Evolutionary conservation across 1,140 invertebrate species (phyloP), one percentile per base, ranked within the genome.

Genomic region (Colletes latitarsis): DNA sequence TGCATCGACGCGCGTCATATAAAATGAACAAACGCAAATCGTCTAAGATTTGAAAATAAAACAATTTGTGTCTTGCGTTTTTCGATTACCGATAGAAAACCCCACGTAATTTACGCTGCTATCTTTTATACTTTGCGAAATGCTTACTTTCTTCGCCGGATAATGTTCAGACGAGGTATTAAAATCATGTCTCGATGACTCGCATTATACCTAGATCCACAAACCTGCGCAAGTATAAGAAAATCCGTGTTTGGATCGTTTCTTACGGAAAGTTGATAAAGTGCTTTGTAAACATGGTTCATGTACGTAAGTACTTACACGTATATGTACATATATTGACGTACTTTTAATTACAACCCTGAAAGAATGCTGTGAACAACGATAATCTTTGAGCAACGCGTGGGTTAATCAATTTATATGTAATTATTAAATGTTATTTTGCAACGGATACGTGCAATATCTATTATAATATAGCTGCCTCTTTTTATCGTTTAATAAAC

Each of bases 371-470:
- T 57, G 75, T 67, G 72, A 57, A 76, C 81, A 83, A 81, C 78
- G 73, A 83, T 68, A 73, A 76, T 74, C 62, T 69, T 60, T 49
- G 84, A 87, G 75, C 73, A 84, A 84, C 71, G 78, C 19, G 72
- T 53, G 78, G 63, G 71, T 68, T 68, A 21, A 53, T 71, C 41
- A 53, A n/a, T 46, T 69, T 82, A 5, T 19, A 39, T 15, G 6
- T 81, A 67, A 49, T 30, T 43, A 62, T 67, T 57, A 17, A 9
- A 30, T 58, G 66, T 66, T 77, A 57, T 9, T 12, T 74, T 52
- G 8, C 19, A 3, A 41, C 0, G 5, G 14, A 15, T 43, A 55
- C 0, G 52, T 55, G 6, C 8, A 21, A n/a, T 21, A 58, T 21
- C 4, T 10, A 19, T 21, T 58, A 8, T 8, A 21, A n/a, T 21